phyloP scores from a whole-genome alignment of 2,797 vertebrate species.

The Ispidina lecontei region DNA sequence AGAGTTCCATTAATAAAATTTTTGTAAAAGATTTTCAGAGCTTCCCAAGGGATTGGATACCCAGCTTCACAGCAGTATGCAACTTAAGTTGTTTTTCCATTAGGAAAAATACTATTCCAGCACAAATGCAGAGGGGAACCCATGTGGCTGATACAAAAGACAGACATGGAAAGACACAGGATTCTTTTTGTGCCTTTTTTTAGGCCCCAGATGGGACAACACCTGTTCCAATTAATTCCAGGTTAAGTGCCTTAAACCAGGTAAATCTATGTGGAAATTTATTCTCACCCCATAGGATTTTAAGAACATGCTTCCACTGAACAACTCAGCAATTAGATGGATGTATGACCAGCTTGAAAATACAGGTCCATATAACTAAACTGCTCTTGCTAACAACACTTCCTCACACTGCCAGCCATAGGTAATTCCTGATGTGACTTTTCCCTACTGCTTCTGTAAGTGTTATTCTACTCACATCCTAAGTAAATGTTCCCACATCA shows the following conservation, averaged over 20 bases:
- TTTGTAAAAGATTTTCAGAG: background rate
- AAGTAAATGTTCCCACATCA: background rate
- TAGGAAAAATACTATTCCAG: background rate
- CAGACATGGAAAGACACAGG: background rate
- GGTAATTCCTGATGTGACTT: background rate
- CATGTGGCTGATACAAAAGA: background rate
- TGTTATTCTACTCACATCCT: background rate
- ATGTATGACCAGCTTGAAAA: background rate
- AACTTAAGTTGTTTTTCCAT: background rate
- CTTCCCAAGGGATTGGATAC: background rate
- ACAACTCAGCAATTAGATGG: background rate
- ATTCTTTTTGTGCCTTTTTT: background rate
- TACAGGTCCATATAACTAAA: too few species aligned
- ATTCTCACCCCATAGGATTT: background rate
- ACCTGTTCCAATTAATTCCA: background rate
- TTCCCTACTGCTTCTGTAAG: background rate
- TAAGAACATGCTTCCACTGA: background rate
- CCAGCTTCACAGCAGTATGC: rapidly evolving
- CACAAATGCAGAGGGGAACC: background rate
- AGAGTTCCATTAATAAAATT: rapidly evolving
- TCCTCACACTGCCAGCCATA: background rate
- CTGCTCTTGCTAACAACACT: background rate
- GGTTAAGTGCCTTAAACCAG: background rate
- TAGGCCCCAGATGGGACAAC: background rate
- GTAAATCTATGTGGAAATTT: background rate